phyloP scores from a whole-genome alignment of 2,797 vertebrate species.

The Chelon auratus region DNA sequence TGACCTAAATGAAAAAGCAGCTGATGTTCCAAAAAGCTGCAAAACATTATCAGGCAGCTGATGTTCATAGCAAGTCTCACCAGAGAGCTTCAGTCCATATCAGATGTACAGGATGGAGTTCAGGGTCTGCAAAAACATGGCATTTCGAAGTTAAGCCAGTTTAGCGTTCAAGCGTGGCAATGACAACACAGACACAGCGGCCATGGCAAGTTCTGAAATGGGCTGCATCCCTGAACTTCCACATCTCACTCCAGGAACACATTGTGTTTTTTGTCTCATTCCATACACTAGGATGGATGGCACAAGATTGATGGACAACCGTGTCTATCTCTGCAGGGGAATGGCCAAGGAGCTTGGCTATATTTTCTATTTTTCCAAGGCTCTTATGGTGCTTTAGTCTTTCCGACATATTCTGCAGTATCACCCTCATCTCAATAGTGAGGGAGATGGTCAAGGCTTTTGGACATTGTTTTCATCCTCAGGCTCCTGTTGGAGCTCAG shows the following conservation, averaged over 20 bases:
- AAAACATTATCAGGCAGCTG: conserved; percentile 48
- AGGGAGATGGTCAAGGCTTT: conserved; percentile 12
- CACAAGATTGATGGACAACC: conserved; percentile 12
- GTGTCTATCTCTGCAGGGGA: conserved; percentile 9
- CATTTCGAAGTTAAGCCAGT: conserved; percentile 31
- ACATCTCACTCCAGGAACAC: conserved; percentile 25
- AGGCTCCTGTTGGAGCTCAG: conserved; percentile 10
- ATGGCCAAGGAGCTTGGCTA: conserved; percentile 13
- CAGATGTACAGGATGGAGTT: conserved; percentile 40
- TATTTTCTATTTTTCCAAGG: background rate
- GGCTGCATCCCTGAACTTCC: conserved; percentile 15
- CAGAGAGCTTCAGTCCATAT: conserved; percentile 51
- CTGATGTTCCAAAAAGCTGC: conserved; percentile 43
- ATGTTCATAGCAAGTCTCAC: conserved; percentile 51
- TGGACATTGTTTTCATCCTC: conserved; percentile 3
- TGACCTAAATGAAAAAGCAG: conserved; percentile 38
- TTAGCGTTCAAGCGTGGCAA: conserved; percentile 24
- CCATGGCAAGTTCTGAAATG: conserved; percentile 13
- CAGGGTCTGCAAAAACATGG: conserved; percentile 38
- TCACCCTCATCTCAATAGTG: conserved; percentile 6
- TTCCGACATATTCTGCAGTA: conserved; percentile 18
- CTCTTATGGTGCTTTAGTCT: conserved; percentile 1
- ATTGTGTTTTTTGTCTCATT: conserved; percentile 14
- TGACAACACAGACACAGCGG: conserved; percentile 24
- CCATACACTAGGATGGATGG: background rate